phyloP scores from a whole-genome alignment of 2,888 invertebrate genomes.

The Muschampia plurimacula region DNA sequence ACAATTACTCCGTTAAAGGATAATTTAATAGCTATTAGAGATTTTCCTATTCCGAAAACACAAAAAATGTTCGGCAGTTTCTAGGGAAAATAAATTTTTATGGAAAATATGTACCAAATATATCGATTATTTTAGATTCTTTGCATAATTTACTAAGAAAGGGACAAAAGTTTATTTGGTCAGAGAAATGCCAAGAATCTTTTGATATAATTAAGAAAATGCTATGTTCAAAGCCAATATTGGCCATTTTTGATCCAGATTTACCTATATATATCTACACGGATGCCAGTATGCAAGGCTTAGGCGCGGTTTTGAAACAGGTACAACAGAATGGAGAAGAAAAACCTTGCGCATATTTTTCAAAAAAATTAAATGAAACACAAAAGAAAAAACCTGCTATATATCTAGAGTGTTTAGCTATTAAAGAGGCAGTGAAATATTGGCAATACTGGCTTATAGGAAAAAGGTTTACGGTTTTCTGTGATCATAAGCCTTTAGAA shows the following conservation, averaged over 20 bases:
- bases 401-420: neutral
- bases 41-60: neutral
- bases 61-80: constrained; percentile 10
- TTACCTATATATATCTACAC: neutral
- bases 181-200: neutral
- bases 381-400: constrained; percentile 1
- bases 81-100: constrained; percentile 9
- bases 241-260: neutral
- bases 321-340: neutral
- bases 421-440: neutral
- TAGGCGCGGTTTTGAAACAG: neutral
- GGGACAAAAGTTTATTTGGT: neutral
- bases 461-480: neutral
- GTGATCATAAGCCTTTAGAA: neutral
- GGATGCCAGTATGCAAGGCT: neutral
- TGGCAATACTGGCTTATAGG: neutral
- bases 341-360: neutral
- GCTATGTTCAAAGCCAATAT: neutral
- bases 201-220: neutral
- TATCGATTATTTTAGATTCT: neutral
- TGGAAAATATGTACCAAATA: neutral
- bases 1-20: constrained; percentile 12
- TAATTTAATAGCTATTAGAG: constrained; percentile 3
- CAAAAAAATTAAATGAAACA: neutral
- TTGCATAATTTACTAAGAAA: neutral